Base-by-base conservation (phyloP, 2,797 vertebrate genomes). In the Sebastes minor region DNA sequence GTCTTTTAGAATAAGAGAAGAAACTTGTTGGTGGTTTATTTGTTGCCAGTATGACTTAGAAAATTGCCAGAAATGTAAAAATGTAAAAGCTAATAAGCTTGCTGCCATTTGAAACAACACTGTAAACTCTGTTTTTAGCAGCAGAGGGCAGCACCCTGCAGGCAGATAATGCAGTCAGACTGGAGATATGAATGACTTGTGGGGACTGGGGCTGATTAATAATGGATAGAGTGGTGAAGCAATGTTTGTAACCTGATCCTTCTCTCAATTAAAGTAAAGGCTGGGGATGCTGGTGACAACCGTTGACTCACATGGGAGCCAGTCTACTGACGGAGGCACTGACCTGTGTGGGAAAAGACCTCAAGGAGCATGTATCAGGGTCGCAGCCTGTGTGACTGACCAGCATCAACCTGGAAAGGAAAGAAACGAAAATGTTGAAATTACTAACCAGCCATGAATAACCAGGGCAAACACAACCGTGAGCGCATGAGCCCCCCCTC, bases 191-290 rank as follows among this genome's bases (percentile, higher is more conserved):
- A 83, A 52, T 38, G 49, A 73, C 33, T 72, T 55, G 30, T 42
- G 42, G 33, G 28, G 68, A 53, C 69, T 64, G 33, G 14, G 52
- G 35, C 5, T 62, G 68, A 74, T 91, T 72, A 85, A 90, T 90
- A 88, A 91, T 93, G 57, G 10, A 90, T 53, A 14, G 38, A 53
- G 30, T 23, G 33, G 18, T 4, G 52, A 79, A 80, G 30, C 80
- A 76, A 64, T 38, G 74, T 79, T 84, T 91, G 89, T 64, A 80
- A 91, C 52, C 53, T 32, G 84, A 93, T 68, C 46, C 57, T 22
- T 74, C 35, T 74, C 56, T 66, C 65, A 88, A 32, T 79, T 86
- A 82, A 70, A 74, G 75, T 30, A 67, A 81, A 73, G 57, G 70
- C 64, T 25, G 53, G 2, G 23, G 68, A 74, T 16, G 11, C 59